Conservation (phyloP, 2,797 vertebrate species). For the Falco cherrug region DNA sequence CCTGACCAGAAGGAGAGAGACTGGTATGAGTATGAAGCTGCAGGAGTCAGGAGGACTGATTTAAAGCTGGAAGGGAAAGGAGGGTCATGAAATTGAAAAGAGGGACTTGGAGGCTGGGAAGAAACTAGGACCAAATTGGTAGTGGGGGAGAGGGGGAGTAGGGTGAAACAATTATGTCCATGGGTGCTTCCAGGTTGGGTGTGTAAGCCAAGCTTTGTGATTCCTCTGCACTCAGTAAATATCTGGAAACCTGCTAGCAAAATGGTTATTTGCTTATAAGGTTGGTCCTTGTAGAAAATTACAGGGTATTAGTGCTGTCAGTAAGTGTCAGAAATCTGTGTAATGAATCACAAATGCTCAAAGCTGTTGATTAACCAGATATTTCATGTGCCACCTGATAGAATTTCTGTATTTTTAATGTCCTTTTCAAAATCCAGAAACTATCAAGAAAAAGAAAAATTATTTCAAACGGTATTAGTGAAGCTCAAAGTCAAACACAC, state of each 20-base stretch:
- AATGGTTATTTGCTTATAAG: not conserved
- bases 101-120: not conserved
- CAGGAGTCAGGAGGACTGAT: not conserved
- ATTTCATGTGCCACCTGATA: not conserved
- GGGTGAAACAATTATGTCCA: not conserved
- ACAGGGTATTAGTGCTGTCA: not conserved
- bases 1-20: not conserved
- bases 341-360: conserved; percentile 15
- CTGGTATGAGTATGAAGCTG: not conserved
- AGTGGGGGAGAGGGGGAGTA: not conserved
- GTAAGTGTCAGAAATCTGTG: not conserved
- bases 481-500: not conserved
- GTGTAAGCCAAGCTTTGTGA: not conserved
- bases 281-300: not conserved
- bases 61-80: not conserved
- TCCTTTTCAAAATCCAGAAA: conserved; percentile 18
- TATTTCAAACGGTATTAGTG: not conserved
- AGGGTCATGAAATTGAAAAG: not conserved
- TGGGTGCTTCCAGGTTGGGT: not conserved
- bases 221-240: not conserved
- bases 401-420: conserved; percentile 28
- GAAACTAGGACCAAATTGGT: not conserved
- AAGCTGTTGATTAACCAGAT: conserved; percentile 39
- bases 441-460: not conserved
- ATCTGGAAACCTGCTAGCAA: not conserved